phyloP scores from a whole-genome alignment of 2,113 vertebrate species.

The Hippocampus guttulatus region DNA sequence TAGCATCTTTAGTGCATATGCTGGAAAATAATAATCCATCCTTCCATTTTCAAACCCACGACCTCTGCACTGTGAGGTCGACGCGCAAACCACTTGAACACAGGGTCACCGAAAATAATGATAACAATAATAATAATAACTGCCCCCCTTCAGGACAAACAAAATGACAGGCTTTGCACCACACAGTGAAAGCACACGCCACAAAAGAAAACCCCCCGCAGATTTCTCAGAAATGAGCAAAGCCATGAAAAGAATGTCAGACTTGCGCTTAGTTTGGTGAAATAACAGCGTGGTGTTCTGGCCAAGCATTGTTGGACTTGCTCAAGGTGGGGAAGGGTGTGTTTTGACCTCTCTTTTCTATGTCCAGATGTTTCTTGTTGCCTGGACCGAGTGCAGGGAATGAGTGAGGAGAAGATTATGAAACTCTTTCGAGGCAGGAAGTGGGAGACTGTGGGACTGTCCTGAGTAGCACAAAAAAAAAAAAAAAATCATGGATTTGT shows the following conservation, averaged over 20 bases:
- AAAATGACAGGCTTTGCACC: constrained; percentile 45
- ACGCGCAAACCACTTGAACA: too few relatives aligned
- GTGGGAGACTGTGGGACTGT: constrained; percentile 34
- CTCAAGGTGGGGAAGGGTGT: constrained; percentile 58
- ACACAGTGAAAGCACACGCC: constrained; percentile 14
- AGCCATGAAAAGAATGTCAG: constrained; percentile 53
- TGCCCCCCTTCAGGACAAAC: constrained; percentile 26
- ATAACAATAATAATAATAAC: too few relatives aligned
- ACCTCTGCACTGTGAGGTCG: too few relatives aligned
- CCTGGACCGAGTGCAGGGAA: constrained; percentile 46
- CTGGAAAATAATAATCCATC: neutral
- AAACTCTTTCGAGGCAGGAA: constrained; percentile 58
- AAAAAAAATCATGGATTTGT: constrained; percentile 24
- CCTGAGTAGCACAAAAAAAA: constrained; percentile 10
- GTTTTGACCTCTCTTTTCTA: constrained; percentile 65
- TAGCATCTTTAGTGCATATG: constrained; percentile 2
- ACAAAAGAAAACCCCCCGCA: constrained; percentile 32
- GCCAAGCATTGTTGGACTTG: constrained; percentile 53
- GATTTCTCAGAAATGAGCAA: constrained; percentile 41
- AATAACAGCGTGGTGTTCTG: constrained; percentile 45
- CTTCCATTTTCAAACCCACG: too few relatives aligned
- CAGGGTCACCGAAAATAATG: too few relatives aligned
- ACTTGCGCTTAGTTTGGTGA: constrained; percentile 37
- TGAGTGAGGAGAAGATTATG: constrained; percentile 50
- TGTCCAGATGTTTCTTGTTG: constrained; percentile 76